Percentiles rank a stretch among this genome's conserved stretches.
These are phyloP conservation scores for Morinoia aosen DNA, from an alignment of 2,888 invertebrate species.

Conservation along the genomic window DNA sequence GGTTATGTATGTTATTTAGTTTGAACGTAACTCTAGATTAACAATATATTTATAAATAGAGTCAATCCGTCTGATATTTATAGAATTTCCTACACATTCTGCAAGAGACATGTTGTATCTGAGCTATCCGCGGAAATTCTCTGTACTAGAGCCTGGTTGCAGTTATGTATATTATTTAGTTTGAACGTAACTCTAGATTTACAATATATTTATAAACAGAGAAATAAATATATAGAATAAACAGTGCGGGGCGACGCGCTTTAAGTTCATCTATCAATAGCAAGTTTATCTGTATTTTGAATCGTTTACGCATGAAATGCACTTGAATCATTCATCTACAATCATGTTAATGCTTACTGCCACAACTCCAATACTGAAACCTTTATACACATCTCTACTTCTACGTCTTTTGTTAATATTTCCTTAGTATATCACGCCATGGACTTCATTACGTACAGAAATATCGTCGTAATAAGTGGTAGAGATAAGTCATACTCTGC, in stretches of 20 bases:
- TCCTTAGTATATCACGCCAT: neutral
- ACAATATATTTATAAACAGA: neutral
- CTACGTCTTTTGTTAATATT: neutral
- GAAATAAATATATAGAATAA: neutral
- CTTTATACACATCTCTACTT: neutral
- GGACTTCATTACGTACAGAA: neutral
- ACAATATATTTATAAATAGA: neutral
- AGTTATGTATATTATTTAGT: neutral
- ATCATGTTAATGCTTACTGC: neutral
- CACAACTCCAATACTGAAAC: neutral
- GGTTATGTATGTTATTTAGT: neutral
- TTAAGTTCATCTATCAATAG: neutral
- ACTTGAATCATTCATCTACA: neutral
- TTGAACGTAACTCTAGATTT: neutral
- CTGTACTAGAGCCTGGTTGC: neutral
- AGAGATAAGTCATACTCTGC: neutral
- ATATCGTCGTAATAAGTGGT: neutral
- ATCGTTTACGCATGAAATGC: neutral
- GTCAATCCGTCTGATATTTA: too few species aligned
- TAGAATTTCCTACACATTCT: too few species aligned
- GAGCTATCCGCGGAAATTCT: neutral
- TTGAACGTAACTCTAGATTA: neutral
- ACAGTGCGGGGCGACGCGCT: neutral
- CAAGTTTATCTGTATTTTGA: neutral
- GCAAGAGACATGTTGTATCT: neutral